Percentiles rank a stretch among this genome's conserved stretches.
These are phyloP conservation scores for Carterocephalus palaemon DNA, from an alignment of 2,888 invertebrate species.

Conservation along the genomic window DNA sequence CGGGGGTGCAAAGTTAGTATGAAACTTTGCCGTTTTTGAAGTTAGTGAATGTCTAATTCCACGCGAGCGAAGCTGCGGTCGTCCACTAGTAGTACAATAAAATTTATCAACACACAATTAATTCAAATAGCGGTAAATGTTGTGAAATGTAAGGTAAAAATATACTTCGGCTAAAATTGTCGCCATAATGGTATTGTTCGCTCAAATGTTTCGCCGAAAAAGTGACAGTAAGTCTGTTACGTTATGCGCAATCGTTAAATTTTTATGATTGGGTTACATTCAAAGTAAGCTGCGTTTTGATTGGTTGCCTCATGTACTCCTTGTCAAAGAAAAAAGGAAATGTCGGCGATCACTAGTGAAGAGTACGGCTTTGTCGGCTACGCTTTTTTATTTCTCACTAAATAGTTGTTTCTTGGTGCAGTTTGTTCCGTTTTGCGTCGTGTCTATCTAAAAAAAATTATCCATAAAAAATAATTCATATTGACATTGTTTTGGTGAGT, in stretches of 20 bases:
- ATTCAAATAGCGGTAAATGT: too few relatives aligned
- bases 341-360: conserved; percentile 60
- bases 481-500: conserved; percentile 69
- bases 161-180: conserved; percentile 42
- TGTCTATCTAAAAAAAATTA: conserved; percentile 48
- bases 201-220: conserved; percentile 42
- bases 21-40: too few relatives aligned
- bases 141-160: too few relatives aligned
- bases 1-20: too few relatives aligned
- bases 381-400: conserved; percentile 64
- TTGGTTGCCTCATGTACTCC: conserved; percentile 35
- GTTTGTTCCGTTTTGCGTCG: conserved; percentile 68
- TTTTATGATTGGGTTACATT: conserved; percentile 38
- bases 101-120: too few relatives aligned
- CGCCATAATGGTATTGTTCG: conserved; percentile 49
- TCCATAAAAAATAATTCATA: conserved; percentile 52
- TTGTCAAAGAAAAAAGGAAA: conserved; percentile 45
- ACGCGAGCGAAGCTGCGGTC: too few relatives aligned
- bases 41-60: too few relatives aligned
- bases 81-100: too few relatives aligned
- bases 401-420: conserved; percentile 60
- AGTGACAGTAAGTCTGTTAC: conserved; percentile 52
- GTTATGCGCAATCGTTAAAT: conserved; percentile 29
- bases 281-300: conserved; percentile 7
- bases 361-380: conserved; percentile 55